phyloP scores from a whole-genome alignment of 2,888 invertebrate species.

The Cerceris ruficornis region DNA sequence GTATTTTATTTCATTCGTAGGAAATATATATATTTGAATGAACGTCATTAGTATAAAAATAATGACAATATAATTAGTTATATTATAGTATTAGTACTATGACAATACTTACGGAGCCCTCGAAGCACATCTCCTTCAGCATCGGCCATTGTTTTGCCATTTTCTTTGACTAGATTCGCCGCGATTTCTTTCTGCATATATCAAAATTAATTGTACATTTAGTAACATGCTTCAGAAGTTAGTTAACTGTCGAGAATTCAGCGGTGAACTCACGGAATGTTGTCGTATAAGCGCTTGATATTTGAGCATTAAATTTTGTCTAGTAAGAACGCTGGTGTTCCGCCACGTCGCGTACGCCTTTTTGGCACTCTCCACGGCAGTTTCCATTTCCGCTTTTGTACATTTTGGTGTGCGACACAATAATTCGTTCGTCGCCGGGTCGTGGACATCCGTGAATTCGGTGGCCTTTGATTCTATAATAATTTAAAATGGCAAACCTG shows the following conservation, averaged over 20 bases:
- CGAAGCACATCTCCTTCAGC: conserved; percentile 99
- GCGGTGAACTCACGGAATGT: conserved; percentile 68
- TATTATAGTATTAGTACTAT: too few relatives aligned
- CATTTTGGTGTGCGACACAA: conserved; percentile 93
- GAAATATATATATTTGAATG: too few relatives aligned
- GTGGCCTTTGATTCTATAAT: conserved; percentile 92
- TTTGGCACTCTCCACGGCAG: conserved; percentile 93
- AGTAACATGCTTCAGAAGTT: not conserved
- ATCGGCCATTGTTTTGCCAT: conserved; percentile 98
- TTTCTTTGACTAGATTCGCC: conserved; percentile 95
- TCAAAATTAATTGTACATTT: not conserved
- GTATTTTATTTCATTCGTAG: too few relatives aligned
- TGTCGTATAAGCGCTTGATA: conserved; percentile 82
- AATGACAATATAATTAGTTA: not conserved
- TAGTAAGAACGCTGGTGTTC: conserved; percentile 93
- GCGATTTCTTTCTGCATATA: conserved; percentile 89
- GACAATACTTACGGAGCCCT: conserved; percentile 92
- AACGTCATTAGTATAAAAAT: not conserved
- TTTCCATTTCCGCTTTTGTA: conserved; percentile 93
- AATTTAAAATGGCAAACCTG: not conserved
- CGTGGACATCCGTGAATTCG: conserved; percentile 97
- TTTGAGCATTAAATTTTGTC: conserved; percentile 96
- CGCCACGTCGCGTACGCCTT: conserved; percentile 92
- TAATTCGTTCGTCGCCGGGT: conserved; percentile 96
- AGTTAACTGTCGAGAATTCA: not conserved